Percentiles rank a stretch among this genome's conserved stretches.
phyloP scores from a whole-genome alignment of 37 sponge, comb jelly and placozoan genomes.

The Aphrocallistes beatrix region DNA sequence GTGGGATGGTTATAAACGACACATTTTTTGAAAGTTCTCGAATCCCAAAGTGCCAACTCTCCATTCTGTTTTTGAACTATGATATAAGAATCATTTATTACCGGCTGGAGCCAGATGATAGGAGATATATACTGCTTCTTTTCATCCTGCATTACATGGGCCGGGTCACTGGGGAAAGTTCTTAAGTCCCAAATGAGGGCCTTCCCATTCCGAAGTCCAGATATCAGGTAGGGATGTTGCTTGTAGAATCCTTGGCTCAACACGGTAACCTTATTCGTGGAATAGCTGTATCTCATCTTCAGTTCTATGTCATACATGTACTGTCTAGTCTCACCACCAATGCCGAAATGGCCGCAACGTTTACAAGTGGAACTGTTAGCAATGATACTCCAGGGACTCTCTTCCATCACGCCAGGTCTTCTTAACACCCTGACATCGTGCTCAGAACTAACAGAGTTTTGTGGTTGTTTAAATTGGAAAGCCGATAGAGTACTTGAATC shows the following conservation, averaged over 20 bases:
- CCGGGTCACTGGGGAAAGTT: background rate
- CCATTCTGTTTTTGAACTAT: background rate
- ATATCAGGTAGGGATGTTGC: background rate
- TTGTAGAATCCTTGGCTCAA: background rate
- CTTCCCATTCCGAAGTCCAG: background rate
- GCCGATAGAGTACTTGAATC: background rate
- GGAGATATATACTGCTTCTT: background rate
- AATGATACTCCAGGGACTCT: background rate
- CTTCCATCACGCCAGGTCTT: background rate
- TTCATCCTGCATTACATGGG: background rate
- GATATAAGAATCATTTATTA: background rate
- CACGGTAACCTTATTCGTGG: background rate
- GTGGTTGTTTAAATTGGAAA: background rate
- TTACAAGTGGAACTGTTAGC: background rate
- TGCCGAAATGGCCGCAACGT: background rate
- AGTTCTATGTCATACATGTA: background rate
- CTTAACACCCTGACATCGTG: background rate
- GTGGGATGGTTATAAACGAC: background rate
- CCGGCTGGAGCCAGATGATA: background rate
- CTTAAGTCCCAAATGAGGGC: background rate
- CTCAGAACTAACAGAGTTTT: background rate
- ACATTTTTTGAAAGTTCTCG: background rate
- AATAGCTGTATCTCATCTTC: background rate
- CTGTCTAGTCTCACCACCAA: background rate
- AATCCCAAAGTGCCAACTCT: background rate